Conservation (phyloP, 2,797 vertebrate species). For the Notamacropus eugenii region DNA sequence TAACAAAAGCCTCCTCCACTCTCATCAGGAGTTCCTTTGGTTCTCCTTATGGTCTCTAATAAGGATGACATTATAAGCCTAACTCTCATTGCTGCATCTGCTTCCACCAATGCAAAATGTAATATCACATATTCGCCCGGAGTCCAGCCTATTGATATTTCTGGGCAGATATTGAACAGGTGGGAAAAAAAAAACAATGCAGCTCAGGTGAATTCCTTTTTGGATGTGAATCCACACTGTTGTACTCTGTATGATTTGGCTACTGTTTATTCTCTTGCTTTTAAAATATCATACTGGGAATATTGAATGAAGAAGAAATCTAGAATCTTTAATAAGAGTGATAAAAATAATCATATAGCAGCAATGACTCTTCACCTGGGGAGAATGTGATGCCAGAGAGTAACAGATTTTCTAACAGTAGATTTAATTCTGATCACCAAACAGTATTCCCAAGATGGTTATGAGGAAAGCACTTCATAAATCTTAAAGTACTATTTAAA, state of each 20-base stretch:
- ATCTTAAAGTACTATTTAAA: background rate
- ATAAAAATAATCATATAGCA: background rate
- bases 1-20: background rate
- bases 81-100: background rate
- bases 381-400: background rate
- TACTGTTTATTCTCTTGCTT: background rate
- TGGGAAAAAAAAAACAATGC: background rate
- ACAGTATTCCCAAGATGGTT: background rate
- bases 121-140: background rate
- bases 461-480: background rate
- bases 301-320: background rate
- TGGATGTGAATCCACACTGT: background rate
- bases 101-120: background rate
- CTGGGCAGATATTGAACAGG: background rate
- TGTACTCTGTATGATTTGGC: background rate
- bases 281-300: background rate
- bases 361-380: background rate
- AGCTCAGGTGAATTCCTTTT: background rate
- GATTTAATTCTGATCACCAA: background rate
- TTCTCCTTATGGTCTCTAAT: background rate
- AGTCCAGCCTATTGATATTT: background rate
- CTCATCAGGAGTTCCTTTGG: background rate
- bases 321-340: background rate
- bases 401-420: background rate
- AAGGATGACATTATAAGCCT: background rate